Evolutionary conservation across 2,113 vertebrate genomes (phyloP).

Genomic region (Hipposideros armiger): DNA sequence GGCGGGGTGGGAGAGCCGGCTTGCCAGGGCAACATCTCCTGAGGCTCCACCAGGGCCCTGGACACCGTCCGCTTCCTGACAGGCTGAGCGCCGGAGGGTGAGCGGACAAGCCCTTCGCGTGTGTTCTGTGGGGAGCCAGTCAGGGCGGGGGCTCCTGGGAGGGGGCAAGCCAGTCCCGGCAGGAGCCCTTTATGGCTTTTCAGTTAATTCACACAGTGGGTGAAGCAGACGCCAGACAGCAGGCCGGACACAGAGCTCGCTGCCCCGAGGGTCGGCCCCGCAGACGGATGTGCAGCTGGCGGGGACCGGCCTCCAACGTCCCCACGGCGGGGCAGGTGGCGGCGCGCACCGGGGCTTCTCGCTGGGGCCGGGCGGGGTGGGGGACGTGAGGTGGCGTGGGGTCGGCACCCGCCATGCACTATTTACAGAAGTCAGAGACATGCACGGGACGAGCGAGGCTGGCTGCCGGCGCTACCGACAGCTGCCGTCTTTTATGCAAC

Average conservation of each 20-base stretch:
- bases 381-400: conserved; percentile 10
- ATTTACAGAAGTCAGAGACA: conserved; percentile 92
- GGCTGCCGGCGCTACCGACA: conserved; percentile 58
- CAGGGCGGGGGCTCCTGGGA: conserved; percentile 66
- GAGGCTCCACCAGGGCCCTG: conserved; percentile 29
- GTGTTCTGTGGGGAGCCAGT: conserved; percentile 61
- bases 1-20: neutral
- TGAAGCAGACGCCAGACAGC: conserved; percentile 69
- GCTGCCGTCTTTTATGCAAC: conserved; percentile 82
- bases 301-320: neutral
- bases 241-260: conserved; percentile 44
- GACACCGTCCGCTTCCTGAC: neutral
- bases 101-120: conserved; percentile 60
- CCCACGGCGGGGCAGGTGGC: conserved; percentile 69
- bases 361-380: accelerated
- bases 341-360: neutral
- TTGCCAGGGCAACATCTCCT: neutral
- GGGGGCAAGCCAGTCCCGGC: conserved; percentile 47
- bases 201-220: conserved; percentile 83
- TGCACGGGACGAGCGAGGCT: conserved; percentile 84
- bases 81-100: neutral
- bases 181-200: conserved; percentile 89
- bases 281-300: neutral
- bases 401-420: conserved; percentile 90
- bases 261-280: neutral